Evolutionary conservation across 2,888 invertebrate genomes (phyloP), one percentile per base, ranked within the genome.

Genomic region (Drosophila paramelanica): DNA sequence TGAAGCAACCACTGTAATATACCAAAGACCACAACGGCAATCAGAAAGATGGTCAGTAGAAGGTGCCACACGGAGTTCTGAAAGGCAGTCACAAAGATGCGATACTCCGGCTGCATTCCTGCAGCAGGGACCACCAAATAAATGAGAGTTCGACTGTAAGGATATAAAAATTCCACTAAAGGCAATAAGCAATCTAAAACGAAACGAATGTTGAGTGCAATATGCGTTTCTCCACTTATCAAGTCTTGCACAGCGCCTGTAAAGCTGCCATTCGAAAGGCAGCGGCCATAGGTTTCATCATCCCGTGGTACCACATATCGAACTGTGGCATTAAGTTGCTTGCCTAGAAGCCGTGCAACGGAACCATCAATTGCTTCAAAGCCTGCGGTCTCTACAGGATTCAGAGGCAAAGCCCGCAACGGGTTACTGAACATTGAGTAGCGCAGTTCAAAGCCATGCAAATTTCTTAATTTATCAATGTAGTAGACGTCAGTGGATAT

Each of bases 121-220:
- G 91, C 88, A 0, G 91, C 86, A 0, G 91, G 92, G 0, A 92
- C 90, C 0, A 91, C 88, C 39, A 91, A 51, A 42, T 88, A 83
- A 1, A 92, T 36, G 0, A 71, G 36, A 4, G 77, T 74, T 1
- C 81, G 81, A 0, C 77, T 77, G 43, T 90, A 85, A 0, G 92
- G 91, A 75, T 90, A 91, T 0, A 89, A 59, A 3, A 65, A 51
- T 41, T 91, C 90, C 0, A 89, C 77, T 10, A 66, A 55, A 0
- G 66, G 74, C 23, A 60, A 64, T 1, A 82, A 67, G 25, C 81
- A 76, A 10, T 79, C 78, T 8, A 89, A 38, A 0, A 89, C 75
- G 42, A 85, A 91, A 7, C 92, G 90, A 0, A 79, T 52, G 52
- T 92, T 92, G 4, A 91, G 82, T 3, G 67, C 85, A 20, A 91